phyloP scores from a whole-genome alignment of 2,113 vertebrate species.

The Egretta garzetta region DNA sequence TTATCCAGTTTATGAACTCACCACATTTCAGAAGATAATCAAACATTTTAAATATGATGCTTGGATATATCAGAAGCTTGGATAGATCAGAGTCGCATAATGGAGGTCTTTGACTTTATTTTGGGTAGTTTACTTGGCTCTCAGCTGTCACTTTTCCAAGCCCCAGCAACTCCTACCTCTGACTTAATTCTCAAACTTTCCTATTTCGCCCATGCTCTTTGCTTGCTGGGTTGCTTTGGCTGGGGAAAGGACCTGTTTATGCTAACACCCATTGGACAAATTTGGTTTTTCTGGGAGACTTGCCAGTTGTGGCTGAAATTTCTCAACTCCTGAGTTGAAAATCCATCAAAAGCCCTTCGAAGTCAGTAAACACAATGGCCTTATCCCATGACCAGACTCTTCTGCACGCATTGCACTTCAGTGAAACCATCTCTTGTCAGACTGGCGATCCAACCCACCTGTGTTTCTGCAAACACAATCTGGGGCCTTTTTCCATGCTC shows the following conservation, averaged over 20 bases:
- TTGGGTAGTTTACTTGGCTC: not conserved
- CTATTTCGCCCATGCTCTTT: not conserved
- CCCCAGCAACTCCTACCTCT: not conserved
- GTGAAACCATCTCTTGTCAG: not conserved
- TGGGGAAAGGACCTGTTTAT: not conserved
- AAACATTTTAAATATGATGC: not conserved
- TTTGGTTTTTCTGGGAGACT: not conserved
- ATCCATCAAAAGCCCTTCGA: not conserved
- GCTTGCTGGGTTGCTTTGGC: not conserved
- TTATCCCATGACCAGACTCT: not conserved
- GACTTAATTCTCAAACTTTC: not conserved
- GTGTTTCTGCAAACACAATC: not conserved
- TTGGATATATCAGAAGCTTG: not conserved
- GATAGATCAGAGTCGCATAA: fast-evolving
- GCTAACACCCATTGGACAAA: not conserved
- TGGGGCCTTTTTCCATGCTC: not conserved
- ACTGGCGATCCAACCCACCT: fast-evolving
- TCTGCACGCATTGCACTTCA: not conserved
- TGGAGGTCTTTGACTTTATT: not conserved
- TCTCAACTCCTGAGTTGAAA: not conserved
- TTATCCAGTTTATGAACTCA: not conserved
- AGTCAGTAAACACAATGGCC: not conserved
- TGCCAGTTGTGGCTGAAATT: not conserved
- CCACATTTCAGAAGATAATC: not conserved
- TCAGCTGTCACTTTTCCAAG: not conserved